Conservation (phyloP, 2,888 invertebrate genomes). For the Lumbricus terrestris region DNA sequence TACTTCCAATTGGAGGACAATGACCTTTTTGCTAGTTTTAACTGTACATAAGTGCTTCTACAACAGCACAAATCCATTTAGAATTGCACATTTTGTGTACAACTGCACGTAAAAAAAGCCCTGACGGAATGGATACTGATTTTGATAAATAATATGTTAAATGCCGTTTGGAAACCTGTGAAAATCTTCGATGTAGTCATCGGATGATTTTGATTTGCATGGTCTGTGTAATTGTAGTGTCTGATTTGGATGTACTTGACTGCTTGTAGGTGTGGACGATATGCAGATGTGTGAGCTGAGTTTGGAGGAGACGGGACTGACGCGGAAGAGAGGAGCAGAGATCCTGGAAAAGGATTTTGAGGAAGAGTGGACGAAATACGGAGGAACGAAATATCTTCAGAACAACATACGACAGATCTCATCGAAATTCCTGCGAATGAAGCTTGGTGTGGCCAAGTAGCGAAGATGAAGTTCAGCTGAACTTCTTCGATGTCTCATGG, state of each 20-base stretch:
- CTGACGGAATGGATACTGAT: no score
- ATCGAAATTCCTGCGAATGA: slow-evolving; percentile 32
- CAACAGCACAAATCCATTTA: no score
- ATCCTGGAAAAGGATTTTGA: slow-evolving; percentile 92
- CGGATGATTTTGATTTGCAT: background rate
- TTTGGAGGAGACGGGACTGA: slow-evolving; percentile 91
- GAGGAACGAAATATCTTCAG: slow-evolving; percentile 63
- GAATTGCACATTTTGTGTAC: no score
- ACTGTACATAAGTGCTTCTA: no score
- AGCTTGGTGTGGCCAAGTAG: slow-evolving; percentile 25
- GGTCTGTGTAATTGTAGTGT: slow-evolving; percentile 50
- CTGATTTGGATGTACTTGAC: background rate
- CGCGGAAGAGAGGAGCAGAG: slow-evolving; percentile 92
- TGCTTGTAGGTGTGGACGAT: slow-evolving; percentile 89
- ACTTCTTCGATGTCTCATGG: background rate
- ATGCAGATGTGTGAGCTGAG: slow-evolving; percentile 98
- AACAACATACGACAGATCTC: slow-evolving; percentile 34
- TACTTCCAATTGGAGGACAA: no score
- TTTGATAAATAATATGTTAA: no score
- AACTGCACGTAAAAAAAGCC: no score
- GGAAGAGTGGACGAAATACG: slow-evolving; percentile 84
- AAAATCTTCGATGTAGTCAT: no score
- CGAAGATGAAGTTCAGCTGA: background rate
- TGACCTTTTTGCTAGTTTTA: no score
- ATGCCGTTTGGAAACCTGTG: no score